phyloP scores from a whole-genome alignment of 1,140 invertebrate genomes.

The Calliphora vicina region DNA sequence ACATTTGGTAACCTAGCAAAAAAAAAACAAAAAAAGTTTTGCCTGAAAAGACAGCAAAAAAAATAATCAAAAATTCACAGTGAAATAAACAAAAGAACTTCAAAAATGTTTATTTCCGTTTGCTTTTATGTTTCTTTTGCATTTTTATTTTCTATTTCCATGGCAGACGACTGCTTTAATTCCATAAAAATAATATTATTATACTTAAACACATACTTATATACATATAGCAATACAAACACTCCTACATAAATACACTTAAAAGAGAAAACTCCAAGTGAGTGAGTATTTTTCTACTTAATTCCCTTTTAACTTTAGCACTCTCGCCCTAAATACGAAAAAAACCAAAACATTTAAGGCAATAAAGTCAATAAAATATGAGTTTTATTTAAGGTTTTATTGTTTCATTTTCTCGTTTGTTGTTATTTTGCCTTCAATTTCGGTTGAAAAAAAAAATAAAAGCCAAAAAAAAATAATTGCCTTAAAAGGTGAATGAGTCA shows the following conservation, averaged over 20 bases:
- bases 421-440: neutral
- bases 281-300: neutral
- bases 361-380: slow-evolving; percentile 2
- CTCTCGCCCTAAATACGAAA: neutral
- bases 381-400: neutral
- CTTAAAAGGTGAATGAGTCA: neutral
- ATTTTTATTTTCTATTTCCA: neutral
- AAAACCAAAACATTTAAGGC: neutral
- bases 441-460: neutral
- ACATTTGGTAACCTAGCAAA: neutral
- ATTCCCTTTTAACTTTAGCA: neutral
- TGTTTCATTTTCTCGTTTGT: neutral
- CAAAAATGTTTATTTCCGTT: neutral
- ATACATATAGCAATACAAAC: too few species aligned
- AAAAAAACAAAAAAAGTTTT: too few species aligned
- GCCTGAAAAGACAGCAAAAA: too few species aligned
- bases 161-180: too few species aligned
- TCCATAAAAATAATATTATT: too few species aligned
- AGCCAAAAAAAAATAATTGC: too few species aligned
- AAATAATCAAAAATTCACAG: neutral
- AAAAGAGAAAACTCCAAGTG: too few species aligned
- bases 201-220: too few species aligned
- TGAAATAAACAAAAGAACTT: neutral
- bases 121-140: neutral
- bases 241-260: too few species aligned